Evolutionary conservation across 2,113 vertebrate genomes (phyloP), one percentile per base, ranked within the genome.

Genomic region (Prinia subflava): DNA sequence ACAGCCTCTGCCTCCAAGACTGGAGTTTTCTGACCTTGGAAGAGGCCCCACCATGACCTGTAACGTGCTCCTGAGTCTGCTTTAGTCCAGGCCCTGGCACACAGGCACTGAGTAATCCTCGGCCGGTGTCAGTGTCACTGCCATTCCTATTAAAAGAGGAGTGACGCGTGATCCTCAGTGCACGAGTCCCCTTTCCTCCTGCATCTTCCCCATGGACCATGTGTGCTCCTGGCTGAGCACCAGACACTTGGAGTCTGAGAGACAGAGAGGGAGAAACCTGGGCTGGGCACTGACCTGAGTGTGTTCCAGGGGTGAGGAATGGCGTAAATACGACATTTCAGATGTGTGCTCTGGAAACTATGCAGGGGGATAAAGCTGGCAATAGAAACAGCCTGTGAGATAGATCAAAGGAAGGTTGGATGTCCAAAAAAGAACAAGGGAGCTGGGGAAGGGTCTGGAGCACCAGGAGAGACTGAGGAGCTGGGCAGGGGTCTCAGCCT

Each of bases 131-230:
- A 46, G 35, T 46, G 67, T 70, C n/a, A 1, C 64, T 65, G 76
- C 53, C 46, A 1, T 17, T 69, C 67, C 76, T 64, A 37, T 80
- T 31, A 77, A 39, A 67, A 80, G 76, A 3, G 46, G 67, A 79
- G 50, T 1, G 28, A 56, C 74, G 67, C 1, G 0, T 59, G 60
- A 37, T 46, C 67, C 33, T 12, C 3, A 1, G 12, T 15, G 57
- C 19, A 0, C 4, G 4, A 41, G 18, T 41, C 42, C 55, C 39
- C 75, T 82, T 69, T 28, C n/a, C 49, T 76, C 39, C 8, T 39
- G 9, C 37, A 2, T 10, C 59, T 46, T 55, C 35, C 37, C 10
- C 9, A 0, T 7, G 4, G 42, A 30, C 22, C 5, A 1, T 0
- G 25, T 16, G 44, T 5, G 30, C 46, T 31, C 21, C 4, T 44